phyloP scores from a whole-genome alignment of 2,888 invertebrate genomes.

The Apotomis betuletana region DNA sequence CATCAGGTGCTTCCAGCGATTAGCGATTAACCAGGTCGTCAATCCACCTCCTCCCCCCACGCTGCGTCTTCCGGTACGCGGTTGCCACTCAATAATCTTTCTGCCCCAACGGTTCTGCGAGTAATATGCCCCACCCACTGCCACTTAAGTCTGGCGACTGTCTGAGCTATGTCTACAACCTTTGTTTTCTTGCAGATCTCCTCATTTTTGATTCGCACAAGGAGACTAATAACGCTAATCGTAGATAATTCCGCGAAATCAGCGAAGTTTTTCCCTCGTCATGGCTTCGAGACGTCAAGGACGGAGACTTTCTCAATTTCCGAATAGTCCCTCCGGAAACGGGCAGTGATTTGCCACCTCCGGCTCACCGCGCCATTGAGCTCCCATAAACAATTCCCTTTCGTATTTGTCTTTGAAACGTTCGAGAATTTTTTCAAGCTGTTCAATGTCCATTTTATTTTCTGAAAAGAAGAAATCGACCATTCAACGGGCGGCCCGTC shows the following conservation, averaged over 20 bases:
- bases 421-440: slow-evolving; percentile 41
- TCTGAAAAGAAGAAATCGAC: slow-evolving; percentile 39
- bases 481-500: slow-evolving; percentile 23
- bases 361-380: slow-evolving; percentile 58
- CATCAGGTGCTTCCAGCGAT: too few species aligned
- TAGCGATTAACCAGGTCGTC: too few species aligned
- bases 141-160: too few species aligned
- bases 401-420: slow-evolving; percentile 48
- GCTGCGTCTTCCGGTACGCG: too few species aligned
- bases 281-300: slow-evolving; percentile 52
- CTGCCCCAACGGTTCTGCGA: too few species aligned
- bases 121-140: too few species aligned
- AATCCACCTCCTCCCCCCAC: too few species aligned
- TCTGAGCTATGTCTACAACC: too few species aligned
- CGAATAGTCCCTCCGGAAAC: slow-evolving; percentile 65
- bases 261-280: slow-evolving; percentile 53
- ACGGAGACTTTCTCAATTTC: slow-evolving; percentile 68
- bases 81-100: too few species aligned
- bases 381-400: slow-evolving; percentile 55
- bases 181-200: too few species aligned
- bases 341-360: slow-evolving; percentile 70
- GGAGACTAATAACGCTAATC: slow-evolving; percentile 31
- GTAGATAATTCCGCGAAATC: slow-evolving; percentile 51
- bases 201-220: too few species aligned
- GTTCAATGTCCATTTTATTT: slow-evolving; percentile 43